Evolutionary conservation across 2,113 vertebrate genomes (phyloP).

Genomic region (Mustela lutreola): DNA sequence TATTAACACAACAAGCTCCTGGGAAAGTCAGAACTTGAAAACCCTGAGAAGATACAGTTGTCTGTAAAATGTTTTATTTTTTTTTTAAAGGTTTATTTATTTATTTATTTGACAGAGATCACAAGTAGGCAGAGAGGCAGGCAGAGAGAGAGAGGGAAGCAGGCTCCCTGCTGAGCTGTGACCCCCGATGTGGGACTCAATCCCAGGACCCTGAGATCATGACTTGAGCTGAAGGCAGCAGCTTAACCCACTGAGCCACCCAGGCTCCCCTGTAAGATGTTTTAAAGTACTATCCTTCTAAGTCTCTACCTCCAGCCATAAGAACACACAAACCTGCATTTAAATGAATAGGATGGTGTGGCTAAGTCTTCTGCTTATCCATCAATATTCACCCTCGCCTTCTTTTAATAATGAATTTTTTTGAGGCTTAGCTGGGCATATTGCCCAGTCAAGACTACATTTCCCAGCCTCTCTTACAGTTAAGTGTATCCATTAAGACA

Average conservation of each 20-base stretch:
- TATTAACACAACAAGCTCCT: not conserved
- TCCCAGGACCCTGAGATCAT: too few species aligned
- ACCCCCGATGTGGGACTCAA: too few species aligned
- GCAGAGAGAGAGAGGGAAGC: too few species aligned
- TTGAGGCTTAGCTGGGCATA: not conserved
- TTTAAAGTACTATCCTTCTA: not conserved
- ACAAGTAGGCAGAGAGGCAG: too few species aligned
- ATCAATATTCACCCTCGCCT: not conserved
- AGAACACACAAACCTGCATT: not conserved
- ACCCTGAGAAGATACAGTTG: not conserved
- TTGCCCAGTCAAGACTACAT: not conserved
- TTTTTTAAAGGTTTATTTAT: too few species aligned
- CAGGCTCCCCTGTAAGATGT: not conserved
- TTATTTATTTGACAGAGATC: too few species aligned
- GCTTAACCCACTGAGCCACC: too few species aligned
- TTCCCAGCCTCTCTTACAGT: not conserved
- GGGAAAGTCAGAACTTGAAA: not conserved
- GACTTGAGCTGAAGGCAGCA: too few species aligned
- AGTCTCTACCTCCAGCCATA: not conserved
- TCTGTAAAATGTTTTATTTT: not conserved
- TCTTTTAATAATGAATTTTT: constrained; percentile 42
- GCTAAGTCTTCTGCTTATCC: not conserved
- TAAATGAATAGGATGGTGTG: not conserved
- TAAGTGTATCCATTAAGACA: not conserved
- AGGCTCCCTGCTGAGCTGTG: too few species aligned